These are phyloP conservation scores for roundworm (Caenorhabditis elegans) DNA, from an alignment of 1,140 invertebrate species.

Conservation along the genomic window WBcel235 BX284602.5:1422001-1422500, in stretches of 20 bases:
- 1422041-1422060: too few species aligned
- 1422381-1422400: neutral
- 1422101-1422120: neutral
- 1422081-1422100: neutral
- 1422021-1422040: too few species aligned
- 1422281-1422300: constrained; percentile 15
- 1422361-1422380: neutral
- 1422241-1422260: neutral
- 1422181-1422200: neutral
- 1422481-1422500: too few species aligned
- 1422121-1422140: neutral
- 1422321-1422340: neutral
- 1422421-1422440: too few species aligned
- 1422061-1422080: neutral
- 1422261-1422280: neutral
- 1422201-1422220: neutral
- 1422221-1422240: neutral
- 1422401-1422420: too few species aligned
- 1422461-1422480: too few species aligned
- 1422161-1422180: neutral
- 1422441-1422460: too few species aligned
- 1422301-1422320: neutral
- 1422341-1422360: constrained; percentile 1
- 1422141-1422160: neutral
- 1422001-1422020: too few species aligned